Evolutionary conservation across 2,113 vertebrate genomes (phyloP).

Genomic region (Rhinolophus sinicus): DNA sequence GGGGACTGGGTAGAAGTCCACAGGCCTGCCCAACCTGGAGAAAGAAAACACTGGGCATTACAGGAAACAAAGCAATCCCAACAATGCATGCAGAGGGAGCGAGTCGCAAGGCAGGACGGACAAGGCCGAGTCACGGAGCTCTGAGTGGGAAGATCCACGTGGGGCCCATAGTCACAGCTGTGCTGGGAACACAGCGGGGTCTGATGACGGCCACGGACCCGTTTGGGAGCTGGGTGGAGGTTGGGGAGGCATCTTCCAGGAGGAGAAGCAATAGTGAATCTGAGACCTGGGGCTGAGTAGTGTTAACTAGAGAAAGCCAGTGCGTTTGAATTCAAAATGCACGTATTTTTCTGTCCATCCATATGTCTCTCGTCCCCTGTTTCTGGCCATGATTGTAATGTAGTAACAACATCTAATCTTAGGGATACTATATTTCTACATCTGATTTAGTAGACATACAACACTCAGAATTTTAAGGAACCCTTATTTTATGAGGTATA

Average conservation of each 20-base stretch:
- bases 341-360: background rate
- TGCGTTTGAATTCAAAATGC: too few relatives aligned
- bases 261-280: background rate
- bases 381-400: background rate
- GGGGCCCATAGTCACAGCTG: background rate
- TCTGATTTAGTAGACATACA: background rate
- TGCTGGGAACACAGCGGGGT: background rate
- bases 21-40: background rate
- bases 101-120: rapidly evolving
- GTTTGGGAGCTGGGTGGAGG: background rate
- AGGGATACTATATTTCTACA: background rate
- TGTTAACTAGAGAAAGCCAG: too few relatives aligned
- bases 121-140: background rate
- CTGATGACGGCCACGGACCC: background rate
- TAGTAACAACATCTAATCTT: background rate
- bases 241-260: background rate
- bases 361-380: background rate
- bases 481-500: background rate
- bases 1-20: background rate
- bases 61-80: constrained; percentile 69
- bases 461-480: background rate
- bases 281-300: background rate
- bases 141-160: background rate
- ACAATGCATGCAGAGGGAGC: constrained; percentile 37
- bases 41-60: constrained; percentile 47